These are phyloP conservation scores for Noctilio leporinus DNA, from an alignment of 2,113 vertebrate species.

Conservation along the genomic window DNA sequence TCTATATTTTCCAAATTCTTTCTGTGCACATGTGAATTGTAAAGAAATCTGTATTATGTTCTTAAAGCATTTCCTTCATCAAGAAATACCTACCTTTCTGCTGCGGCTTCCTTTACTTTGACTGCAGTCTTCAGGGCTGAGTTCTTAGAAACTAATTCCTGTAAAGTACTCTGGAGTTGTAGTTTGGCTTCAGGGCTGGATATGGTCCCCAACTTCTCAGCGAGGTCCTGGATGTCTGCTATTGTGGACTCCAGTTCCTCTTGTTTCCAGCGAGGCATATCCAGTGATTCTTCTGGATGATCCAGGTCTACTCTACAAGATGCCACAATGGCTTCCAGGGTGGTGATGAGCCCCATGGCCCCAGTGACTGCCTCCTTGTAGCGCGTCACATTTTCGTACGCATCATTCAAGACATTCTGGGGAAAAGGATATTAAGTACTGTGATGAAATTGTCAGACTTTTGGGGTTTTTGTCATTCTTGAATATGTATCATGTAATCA, in stretches of 20 bases:
- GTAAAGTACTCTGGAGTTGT: slow-evolving; percentile 75
- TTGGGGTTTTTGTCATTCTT: not conserved
- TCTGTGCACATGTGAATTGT: not conserved
- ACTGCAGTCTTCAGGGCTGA: slow-evolving; percentile 78
- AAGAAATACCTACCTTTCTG: slow-evolving; percentile 69
- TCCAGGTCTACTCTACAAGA: slow-evolving; percentile 59
- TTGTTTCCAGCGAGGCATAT: slow-evolving; percentile 58
- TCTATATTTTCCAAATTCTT: not conserved
- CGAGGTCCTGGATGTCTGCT: slow-evolving; percentile 75
- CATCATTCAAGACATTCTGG: slow-evolving; percentile 79
- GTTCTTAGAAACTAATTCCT: slow-evolving; percentile 78
- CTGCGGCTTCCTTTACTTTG: slow-evolving; percentile 51
- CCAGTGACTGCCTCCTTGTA: slow-evolving; percentile 74
- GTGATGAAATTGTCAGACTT: not conserved
- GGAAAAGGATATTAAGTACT: not conserved
- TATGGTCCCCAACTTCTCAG: slow-evolving; percentile 69
- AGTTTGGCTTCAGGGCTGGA: slow-evolving; percentile 73
- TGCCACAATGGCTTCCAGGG: slow-evolving; percentile 72
- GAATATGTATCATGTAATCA: not conserved
- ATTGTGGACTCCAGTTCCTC: slow-evolving; percentile 80
- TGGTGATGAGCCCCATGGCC: slow-evolving; percentile 68
- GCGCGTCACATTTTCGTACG: slow-evolving; percentile 71
- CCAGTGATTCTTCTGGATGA: slow-evolving; percentile 57
- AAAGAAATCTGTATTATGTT: not conserved
- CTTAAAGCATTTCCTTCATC: not conserved